Evolutionary conservation across 2,797 vertebrate species (phyloP).

Genomic region (Odontamblyopus lacepedii): DNA sequence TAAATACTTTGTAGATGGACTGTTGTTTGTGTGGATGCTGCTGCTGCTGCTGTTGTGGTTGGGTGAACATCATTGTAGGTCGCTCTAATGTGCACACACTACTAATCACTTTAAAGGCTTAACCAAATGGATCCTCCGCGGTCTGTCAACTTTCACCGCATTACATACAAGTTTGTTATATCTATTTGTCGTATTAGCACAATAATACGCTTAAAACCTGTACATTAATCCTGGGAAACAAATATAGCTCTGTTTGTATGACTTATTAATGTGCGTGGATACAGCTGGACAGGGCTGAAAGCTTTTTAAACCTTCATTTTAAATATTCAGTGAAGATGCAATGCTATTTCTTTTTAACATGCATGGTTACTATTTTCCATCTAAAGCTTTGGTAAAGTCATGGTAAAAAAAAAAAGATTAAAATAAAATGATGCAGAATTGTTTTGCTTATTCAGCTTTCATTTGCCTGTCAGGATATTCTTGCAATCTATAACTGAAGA

Average conservation of each 20-base stretch:
- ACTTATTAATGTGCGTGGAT: slow-evolving; percentile 11
- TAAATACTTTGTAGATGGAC: not conserved
- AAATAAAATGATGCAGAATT: not conserved
- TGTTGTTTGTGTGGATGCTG: not conserved
- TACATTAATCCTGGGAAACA: not conserved
- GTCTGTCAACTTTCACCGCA: slow-evolving; percentile 26
- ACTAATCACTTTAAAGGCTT: slow-evolving; percentile 40
- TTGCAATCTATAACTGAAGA: not conserved
- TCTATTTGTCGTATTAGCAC: slow-evolving; percentile 2
- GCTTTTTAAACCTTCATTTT: slow-evolving; percentile 4
- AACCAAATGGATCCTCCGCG: slow-evolving; percentile 4
- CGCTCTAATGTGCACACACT: slow-evolving; percentile 18
- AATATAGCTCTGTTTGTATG: not conserved
- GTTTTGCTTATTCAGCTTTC: not conserved
- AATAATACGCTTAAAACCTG: not conserved
- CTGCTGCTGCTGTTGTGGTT: slow-evolving; percentile 1
- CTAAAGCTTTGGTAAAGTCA: not conserved
- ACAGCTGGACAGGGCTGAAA: not conserved
- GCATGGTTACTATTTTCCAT: not conserved
- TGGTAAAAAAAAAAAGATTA: not conserved
- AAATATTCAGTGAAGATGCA: slow-evolving; percentile 2
- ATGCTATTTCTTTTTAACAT: not conserved
- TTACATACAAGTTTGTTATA: slow-evolving; percentile 6
- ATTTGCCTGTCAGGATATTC: not conserved
- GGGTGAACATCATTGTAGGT: not conserved